Percentiles rank a stretch among this genome's conserved stretches.
Evolutionary conservation across 1,140 invertebrate species (phyloP).

Genomic region (Pogonus chalceus): DNA sequence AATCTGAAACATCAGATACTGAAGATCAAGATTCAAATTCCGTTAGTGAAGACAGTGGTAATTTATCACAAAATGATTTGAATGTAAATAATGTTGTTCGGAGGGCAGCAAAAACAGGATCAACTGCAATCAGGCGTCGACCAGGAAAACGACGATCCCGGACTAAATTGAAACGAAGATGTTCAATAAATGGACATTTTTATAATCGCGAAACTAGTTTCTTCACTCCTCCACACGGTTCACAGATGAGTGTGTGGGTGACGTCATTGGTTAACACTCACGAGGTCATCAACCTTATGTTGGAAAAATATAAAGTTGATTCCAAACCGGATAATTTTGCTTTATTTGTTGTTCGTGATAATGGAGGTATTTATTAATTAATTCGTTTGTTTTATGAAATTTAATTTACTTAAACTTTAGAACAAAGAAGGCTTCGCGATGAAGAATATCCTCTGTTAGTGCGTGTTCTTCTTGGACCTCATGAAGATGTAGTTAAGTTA

Average conservation of each 20-base stretch:
- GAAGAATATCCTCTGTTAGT: conserved; percentile 71
- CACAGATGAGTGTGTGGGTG: conserved; percentile 77
- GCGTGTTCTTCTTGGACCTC: conserved; percentile 66
- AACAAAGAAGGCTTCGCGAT: conserved; percentile 62
- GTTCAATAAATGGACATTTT: conserved; percentile 82
- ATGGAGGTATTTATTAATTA: conserved; percentile 51
- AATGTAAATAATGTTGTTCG: conserved; percentile 32
- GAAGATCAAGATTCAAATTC: conserved; percentile 19
- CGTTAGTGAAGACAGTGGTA: conserved; percentile 30
- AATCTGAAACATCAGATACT: conserved; percentile 29
- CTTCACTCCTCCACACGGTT: conserved; percentile 75
- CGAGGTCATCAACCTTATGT: conserved; percentile 73
- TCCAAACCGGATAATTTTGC: conserved; percentile 69
- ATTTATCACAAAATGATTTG: conserved; percentile 29
- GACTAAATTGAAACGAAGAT: conserved; percentile 60
- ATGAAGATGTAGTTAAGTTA: conserved; percentile 70
- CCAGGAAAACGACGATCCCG: conserved; percentile 56
- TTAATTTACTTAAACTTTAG: conserved; percentile 36
- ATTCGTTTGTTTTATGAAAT: background rate
- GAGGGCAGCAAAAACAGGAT: conserved; percentile 43
- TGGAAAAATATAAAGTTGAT: conserved; percentile 83
- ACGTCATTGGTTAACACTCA: conserved; percentile 68
- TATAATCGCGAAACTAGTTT: conserved; percentile 82
- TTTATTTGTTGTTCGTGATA: conserved; percentile 70
- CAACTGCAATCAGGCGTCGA: conserved; percentile 58